Evolutionary conservation across 2,113 vertebrate genomes (phyloP).

Genomic region (Ceyx margarethae): DNA sequence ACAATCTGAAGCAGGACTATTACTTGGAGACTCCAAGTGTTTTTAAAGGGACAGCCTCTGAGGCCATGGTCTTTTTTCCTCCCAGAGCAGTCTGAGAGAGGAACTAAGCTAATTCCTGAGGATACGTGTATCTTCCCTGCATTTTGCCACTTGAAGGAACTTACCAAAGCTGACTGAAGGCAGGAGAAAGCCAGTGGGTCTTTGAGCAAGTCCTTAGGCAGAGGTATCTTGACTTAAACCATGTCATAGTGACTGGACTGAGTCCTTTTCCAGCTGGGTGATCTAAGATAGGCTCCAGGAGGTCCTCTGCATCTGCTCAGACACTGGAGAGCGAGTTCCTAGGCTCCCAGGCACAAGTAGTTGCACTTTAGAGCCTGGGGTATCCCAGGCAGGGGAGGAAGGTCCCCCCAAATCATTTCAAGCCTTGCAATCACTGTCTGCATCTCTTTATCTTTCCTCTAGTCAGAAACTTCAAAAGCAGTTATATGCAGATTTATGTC

Average conservation of each 20-base stretch:
- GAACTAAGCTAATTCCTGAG: neutral
- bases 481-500: neutral
- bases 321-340: neutral
- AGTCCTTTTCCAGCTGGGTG: neutral
- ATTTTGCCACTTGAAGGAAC: neutral
- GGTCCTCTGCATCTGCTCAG: neutral
- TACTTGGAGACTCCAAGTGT: slow-evolving; percentile 57
- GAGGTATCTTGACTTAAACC: neutral
- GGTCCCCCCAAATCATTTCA: neutral
- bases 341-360: neutral
- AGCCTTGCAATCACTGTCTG: neutral
- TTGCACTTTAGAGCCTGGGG: neutral
- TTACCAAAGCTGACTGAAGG: neutral
- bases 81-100: neutral
- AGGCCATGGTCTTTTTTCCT: neutral
- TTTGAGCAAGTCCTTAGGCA: neutral
- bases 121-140: neutral
- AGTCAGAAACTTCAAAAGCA: neutral
- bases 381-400: neutral
- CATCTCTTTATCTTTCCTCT: neutral
- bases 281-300: neutral
- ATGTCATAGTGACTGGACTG: neutral
- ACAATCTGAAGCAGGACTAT: slow-evolving; percentile 60
- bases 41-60: slow-evolving; percentile 47
- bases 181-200: neutral